Conservation (phyloP, 2,113 vertebrate species). For the Heteronetta atricapilla region DNA sequence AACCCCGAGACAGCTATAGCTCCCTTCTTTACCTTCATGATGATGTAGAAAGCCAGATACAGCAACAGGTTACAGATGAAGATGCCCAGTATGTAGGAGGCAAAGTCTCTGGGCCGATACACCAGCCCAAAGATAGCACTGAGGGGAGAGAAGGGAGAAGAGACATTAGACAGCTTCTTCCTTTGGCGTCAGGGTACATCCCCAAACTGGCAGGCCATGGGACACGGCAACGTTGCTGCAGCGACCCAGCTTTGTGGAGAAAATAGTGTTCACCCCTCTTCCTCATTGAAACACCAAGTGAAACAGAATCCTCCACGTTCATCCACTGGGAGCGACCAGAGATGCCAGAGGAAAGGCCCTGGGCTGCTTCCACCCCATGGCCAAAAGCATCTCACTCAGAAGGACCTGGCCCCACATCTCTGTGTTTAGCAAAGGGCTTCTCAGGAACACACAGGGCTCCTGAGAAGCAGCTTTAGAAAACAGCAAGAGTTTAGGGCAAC, state of each 20-base stretch:
- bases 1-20: background rate
- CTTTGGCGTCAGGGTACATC: background rate
- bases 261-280: background rate
- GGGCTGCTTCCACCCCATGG: background rate
- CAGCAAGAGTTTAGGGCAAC: background rate
- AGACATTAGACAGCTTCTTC: background rate
- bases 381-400: fast-evolving
- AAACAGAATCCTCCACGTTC: background rate
- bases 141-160: background rate
- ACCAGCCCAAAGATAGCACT: slow-evolving; percentile 81
- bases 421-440: background rate
- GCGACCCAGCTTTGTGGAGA: background rate
- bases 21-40: slow-evolving; percentile 80
- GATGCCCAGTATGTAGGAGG: slow-evolving; percentile 83
- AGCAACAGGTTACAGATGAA: slow-evolving; percentile 85
- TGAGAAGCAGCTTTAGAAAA: background rate
- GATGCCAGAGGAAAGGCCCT: background rate
- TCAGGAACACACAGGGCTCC: background rate
- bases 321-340: background rate
- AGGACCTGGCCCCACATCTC: background rate
- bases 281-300: background rate
- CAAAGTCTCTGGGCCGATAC: slow-evolving; percentile 80
- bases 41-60: slow-evolving; percentile 85
- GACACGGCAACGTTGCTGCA: background rate
- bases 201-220: background rate